A percentile compares a stretch with the other conserved stretches of the same genome.
These are phyloP conservation scores for Micropoecilia bifurca DNA, from an alignment of 2,797 vertebrate species.

Conservation along the genomic window DNA sequence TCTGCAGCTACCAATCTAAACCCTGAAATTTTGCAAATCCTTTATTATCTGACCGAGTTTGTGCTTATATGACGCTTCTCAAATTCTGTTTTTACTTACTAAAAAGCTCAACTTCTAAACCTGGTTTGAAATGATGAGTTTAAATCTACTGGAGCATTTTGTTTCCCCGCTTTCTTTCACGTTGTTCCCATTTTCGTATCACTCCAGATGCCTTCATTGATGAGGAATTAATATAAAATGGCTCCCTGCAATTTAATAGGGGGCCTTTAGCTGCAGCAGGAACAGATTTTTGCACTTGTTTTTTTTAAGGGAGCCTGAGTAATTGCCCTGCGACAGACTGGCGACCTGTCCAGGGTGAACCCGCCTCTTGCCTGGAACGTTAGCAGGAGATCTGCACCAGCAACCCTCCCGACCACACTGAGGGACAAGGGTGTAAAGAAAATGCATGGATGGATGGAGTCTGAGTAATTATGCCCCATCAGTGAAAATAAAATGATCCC, in stretches of 20 bases:
- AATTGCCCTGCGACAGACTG: constrained; percentile 41
- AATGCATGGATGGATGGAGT: not conserved
- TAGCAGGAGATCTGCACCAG: too few relatives aligned
- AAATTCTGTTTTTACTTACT: not conserved
- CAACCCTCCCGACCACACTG: too few relatives aligned
- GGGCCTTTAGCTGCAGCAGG: constrained; percentile 35
- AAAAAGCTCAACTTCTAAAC: not conserved
- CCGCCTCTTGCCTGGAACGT: too few relatives aligned
- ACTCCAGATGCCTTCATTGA: constrained; percentile 45
- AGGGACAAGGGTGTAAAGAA: too few relatives aligned
- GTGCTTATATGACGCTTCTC: constrained; percentile 21
- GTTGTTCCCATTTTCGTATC: constrained; percentile 3
- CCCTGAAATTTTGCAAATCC: constrained; percentile 37
- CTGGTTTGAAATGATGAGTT: not conserved
- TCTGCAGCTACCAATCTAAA: constrained; percentile 21
- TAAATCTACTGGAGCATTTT: not conserved
- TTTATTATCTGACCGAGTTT: constrained; percentile 62
- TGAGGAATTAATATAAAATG: constrained; percentile 66
- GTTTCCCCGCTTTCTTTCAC: not conserved
- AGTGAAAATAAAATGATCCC: constrained; percentile 62
- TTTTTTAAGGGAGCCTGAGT: constrained; percentile 28
- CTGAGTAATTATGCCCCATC: constrained; percentile 66
- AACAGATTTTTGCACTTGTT: constrained; percentile 31
- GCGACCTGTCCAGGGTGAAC: too few relatives aligned
- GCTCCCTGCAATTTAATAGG: constrained; percentile 58